Conservation (phyloP, 2,113 vertebrate genomes). For the Podarcis cretensis region DNA sequence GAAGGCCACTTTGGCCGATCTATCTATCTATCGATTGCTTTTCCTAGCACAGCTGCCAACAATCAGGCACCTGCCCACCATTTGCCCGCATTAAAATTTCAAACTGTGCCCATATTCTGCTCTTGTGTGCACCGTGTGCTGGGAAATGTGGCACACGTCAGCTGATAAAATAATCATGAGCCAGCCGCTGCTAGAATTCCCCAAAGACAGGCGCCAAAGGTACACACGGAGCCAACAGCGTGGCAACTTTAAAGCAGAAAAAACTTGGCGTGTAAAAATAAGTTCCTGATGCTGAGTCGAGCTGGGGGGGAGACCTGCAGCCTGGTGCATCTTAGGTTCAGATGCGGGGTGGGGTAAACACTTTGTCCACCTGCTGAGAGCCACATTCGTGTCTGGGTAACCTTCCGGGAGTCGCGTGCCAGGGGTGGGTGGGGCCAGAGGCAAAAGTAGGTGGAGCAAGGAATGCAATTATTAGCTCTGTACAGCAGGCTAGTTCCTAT, state of each 20-base stretch:
- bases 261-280: not conserved
- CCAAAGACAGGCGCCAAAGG: not conserved
- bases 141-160: not conserved
- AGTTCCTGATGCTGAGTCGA: fast-evolving
- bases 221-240: not conserved
- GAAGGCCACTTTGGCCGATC: too few species aligned
- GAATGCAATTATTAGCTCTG: too few species aligned
- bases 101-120: not conserved
- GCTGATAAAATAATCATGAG: constrained; percentile 41
- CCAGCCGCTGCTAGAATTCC: constrained; percentile 39
- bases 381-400: too few species aligned
- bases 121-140: too few species aligned
- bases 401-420: too few species aligned
- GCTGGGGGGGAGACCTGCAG: not conserved
- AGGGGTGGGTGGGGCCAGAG: too few species aligned
- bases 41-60: not conserved
- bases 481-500: too few species aligned
- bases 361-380: too few species aligned
- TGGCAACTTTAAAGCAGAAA: not conserved
- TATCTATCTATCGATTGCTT: not conserved
- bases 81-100: not conserved
- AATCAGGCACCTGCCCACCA: not conserved
- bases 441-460: too few species aligned
- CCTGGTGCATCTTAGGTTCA: too few species aligned
- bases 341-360: too few species aligned